Conservation (phyloP, 2,113 vertebrate genomes). For the cat (Felis catus) region DNA sequence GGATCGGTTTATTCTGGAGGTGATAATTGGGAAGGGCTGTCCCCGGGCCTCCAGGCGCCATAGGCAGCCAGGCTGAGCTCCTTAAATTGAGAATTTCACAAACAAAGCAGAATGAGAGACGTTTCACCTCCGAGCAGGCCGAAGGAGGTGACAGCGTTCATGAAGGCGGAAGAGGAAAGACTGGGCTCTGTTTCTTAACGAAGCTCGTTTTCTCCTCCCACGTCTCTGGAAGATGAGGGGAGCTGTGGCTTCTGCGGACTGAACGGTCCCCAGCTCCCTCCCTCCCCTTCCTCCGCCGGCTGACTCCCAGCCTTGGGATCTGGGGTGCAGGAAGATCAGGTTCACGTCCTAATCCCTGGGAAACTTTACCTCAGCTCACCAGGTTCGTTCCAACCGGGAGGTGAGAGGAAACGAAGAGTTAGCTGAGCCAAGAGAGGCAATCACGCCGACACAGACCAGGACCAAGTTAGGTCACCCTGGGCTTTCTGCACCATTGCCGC, state of each 20-base stretch:
- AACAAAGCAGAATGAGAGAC: neutral
- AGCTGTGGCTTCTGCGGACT: rapidly evolving
- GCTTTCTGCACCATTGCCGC: neutral
- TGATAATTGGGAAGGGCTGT: conserved; percentile 6
- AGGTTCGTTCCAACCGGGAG: neutral
- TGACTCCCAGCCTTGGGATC: neutral
- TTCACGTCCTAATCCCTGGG: conserved; percentile 65
- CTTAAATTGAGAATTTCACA: neutral
- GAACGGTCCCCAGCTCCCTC: neutral
- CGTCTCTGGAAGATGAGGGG: neutral
- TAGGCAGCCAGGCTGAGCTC: neutral
- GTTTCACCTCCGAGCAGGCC: neutral
- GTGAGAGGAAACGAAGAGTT: conserved; percentile 55
- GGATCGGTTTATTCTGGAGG: conserved; percentile 44
- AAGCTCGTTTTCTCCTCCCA: neutral
- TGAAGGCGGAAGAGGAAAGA: neutral
- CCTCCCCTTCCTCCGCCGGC: neutral
- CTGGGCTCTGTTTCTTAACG: too few relatives aligned
- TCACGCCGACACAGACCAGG: neutral
- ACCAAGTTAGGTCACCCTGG: neutral
- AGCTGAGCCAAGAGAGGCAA: conserved; percentile 50
- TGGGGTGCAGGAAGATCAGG: conserved; percentile 41
- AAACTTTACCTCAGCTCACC: conserved; percentile 56
- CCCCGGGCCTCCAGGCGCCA: neutral
- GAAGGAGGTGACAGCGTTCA: neutral